Conservation (phyloP, 2,888 invertebrate genomes). For the Xestia sexstrigata region DNA sequence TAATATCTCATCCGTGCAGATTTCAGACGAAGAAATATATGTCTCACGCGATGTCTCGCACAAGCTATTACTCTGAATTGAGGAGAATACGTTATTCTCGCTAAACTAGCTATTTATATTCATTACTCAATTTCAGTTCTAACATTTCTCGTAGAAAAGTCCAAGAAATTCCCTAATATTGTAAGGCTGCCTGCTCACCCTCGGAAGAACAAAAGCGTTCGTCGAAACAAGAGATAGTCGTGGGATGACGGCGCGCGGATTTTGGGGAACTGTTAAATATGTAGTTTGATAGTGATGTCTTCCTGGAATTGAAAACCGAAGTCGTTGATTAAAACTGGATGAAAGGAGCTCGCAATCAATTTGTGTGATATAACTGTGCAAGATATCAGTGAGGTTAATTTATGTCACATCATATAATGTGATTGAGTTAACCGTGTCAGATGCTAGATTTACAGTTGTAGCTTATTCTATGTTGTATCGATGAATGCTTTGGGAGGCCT, state of each 20-base stretch:
- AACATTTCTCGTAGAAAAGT: constrained; percentile 42
- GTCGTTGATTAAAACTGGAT: constrained; percentile 48
- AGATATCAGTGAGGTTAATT: neutral
- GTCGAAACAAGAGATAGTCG: neutral
- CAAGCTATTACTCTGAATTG: constrained; percentile 45
- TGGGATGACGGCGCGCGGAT: neutral
- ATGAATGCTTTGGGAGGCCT: neutral
- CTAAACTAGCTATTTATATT: constrained; percentile 59
- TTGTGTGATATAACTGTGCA: constrained; percentile 10
- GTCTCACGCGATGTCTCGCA: constrained; percentile 38
- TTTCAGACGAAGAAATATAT: constrained; percentile 35
- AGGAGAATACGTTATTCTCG: constrained; percentile 39
- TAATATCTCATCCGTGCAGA: constrained; percentile 27
- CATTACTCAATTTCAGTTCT: constrained; percentile 61
- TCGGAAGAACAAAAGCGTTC: constrained; percentile 40
- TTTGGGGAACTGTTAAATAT: constrained; percentile 34
- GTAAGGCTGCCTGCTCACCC: constrained; percentile 12
- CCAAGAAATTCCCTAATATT: constrained; percentile 45
- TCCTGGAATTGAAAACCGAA: constrained; percentile 37
- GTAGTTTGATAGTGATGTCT: constrained; percentile 47
- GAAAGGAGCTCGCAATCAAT: constrained; percentile 41
- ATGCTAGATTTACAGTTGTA: neutral
- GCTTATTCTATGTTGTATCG: neutral
- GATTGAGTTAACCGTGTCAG: neutral
- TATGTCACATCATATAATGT: neutral